Conservation (phyloP, 23 tunicate genomes). For the Ciona savignyi region DNA sequence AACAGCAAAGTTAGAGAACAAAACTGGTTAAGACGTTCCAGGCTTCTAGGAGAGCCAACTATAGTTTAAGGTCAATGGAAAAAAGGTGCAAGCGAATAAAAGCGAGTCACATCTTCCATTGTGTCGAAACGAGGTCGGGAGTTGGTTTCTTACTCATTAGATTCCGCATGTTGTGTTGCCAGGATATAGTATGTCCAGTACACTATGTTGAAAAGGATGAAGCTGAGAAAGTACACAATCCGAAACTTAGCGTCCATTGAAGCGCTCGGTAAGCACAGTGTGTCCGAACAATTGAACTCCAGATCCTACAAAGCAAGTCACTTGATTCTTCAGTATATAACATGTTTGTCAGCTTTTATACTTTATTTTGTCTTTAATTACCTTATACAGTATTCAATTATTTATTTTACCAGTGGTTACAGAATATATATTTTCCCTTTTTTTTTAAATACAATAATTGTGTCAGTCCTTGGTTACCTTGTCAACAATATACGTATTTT, state of each 20-base stretch:
- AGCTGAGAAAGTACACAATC: neutral
- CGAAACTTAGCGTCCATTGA: neutral
- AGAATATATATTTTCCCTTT: too few species aligned
- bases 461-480: too few species aligned
- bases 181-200: neutral
- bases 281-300: neutral
- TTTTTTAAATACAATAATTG: neutral
- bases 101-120: too few species aligned
- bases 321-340: too few species aligned
- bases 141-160: neutral
- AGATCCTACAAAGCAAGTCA: too few species aligned
- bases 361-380: too few species aligned
- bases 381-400: too few species aligned
- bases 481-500: too few species aligned
- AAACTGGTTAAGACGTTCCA: slow-evolving; percentile 42
- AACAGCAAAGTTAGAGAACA: slow-evolving; percentile 45
- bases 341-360: too few species aligned
- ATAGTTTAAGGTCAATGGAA: neutral
- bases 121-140: too few species aligned
- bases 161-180: neutral
- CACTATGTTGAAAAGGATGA: neutral
- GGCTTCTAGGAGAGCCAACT: slow-evolving; percentile 55
- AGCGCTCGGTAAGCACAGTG: slow-evolving; percentile 1
- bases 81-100: neutral
- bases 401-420: too few species aligned